Evolutionary conservation across 2,888 invertebrate genomes (phyloP), one percentile per base, ranked within the genome.

Genomic region (Mythimna loreyi): DNA sequence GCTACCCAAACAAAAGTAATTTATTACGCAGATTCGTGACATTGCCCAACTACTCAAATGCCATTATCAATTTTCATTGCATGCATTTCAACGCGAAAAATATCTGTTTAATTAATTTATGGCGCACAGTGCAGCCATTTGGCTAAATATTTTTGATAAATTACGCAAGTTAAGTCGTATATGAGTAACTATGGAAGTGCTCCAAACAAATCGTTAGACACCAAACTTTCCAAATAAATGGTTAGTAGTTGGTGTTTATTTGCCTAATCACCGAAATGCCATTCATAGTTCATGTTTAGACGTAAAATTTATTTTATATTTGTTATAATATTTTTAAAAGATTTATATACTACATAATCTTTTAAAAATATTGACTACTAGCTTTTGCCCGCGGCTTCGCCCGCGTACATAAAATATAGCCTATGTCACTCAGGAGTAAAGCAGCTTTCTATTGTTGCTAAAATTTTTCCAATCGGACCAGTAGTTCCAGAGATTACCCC

Each of bases 1-100:
- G 43, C 30, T 23, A 25, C 33, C 33, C 60, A 52, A 55, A 56
- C 55, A 70, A 59, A 76, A 45, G 50, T 50, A 59, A 65, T 71
- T 25, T 77, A 77, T 78, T 65, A 75, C 73, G 36, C 30, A 45
- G 43, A 59, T 47, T 45, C 63, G 65, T 78, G 78, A 78, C 64
- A 59, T 50, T 64, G 21, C 19, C 11, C 40, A 40, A 40, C 70
- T 72, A 72, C 55, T 78, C 64, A 60, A 49, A 59, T 60, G 70
- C 60, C 36, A 60, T 76, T 72, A 75, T 52, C 36, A 47, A 65
- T 70, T 73, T 70, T 43, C 65, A 75, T 75, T 60, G 30, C 49
- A 36, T 47, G 50, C 78, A 63, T 63, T 74, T 45, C 23, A 28
- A 45, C 47, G 58, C 28, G 63, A 58, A 78, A 77, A 72, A 53